Conservation (phyloP, 1,140 invertebrate species). For the Periplaneta americana region DNA sequence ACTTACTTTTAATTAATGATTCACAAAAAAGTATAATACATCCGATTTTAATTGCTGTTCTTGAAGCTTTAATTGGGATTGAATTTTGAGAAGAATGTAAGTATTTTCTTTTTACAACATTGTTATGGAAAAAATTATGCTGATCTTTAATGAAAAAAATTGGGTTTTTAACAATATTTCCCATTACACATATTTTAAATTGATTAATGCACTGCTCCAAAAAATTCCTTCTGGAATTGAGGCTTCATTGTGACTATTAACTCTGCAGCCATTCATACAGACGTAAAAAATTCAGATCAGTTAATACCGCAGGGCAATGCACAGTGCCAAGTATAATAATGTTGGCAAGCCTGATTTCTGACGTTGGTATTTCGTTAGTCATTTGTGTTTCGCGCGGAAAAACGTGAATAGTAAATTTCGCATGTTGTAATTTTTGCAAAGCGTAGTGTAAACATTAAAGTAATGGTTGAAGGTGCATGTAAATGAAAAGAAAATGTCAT, state of each 20-base stretch:
- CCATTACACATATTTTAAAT: neutral
- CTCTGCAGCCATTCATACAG: too few relatives aligned
- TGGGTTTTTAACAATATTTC: neutral
- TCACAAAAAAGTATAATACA: neutral
- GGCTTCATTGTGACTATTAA: too few relatives aligned
- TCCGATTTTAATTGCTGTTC: neutral
- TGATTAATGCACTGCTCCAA: neutral
- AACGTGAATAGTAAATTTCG: neutral
- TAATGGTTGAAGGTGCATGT: neutral
- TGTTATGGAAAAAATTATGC: neutral
- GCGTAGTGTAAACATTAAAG: neutral
- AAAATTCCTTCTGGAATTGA: too few relatives aligned
- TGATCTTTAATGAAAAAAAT: neutral
- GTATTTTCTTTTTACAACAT: neutral
- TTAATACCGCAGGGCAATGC: too few relatives aligned
- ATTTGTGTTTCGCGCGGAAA: neutral
- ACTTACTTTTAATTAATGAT: neutral
- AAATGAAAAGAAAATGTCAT: slow-evolving; percentile 10
- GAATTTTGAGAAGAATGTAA: neutral
- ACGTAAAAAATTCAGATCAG: too few relatives aligned
- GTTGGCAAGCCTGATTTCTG: too few relatives aligned
- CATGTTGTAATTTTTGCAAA: neutral
- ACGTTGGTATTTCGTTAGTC: neutral
- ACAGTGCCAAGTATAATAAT: too few relatives aligned
- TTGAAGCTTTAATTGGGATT: neutral